These are phyloP conservation scores for Drosophila buzzatii DNA, from an alignment of 2,888 invertebrate genomes.

Conservation along the genomic window DNA sequence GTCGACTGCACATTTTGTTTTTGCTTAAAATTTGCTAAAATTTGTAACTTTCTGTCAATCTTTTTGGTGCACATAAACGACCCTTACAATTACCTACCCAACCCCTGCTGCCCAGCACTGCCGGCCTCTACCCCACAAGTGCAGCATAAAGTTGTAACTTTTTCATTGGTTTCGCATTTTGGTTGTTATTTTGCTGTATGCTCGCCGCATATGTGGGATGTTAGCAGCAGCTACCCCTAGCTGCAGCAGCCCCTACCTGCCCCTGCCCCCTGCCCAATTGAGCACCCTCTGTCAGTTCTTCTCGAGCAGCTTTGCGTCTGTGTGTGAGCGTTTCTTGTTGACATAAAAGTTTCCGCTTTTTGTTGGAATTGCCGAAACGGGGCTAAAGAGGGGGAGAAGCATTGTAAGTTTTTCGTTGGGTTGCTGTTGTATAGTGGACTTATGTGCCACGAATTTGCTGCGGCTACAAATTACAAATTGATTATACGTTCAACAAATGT, in stretches of 20 bases:
- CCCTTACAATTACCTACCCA: slow-evolving; percentile 22
- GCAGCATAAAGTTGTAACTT: slow-evolving; percentile 61
- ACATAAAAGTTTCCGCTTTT: slow-evolving; percentile 69
- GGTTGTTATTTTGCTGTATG: slow-evolving; percentile 45
- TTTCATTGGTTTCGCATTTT: slow-evolving; percentile 56
- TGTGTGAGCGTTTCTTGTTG: slow-evolving; percentile 64
- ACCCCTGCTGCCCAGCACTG: no score
- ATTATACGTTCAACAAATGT: slow-evolving; percentile 82
- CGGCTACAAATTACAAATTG: slow-evolving; percentile 82
- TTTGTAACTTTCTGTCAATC: slow-evolving; percentile 50
- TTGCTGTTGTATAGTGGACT: slow-evolving; percentile 48
- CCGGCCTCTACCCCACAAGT: slow-evolving; percentile 28
- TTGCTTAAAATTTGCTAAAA: slow-evolving; percentile 21
- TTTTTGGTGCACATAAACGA: slow-evolving; percentile 32
- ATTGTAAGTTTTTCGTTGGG: slow-evolving; percentile 40
- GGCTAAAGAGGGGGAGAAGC: no score
- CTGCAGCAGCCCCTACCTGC: slow-evolving; percentile 1
- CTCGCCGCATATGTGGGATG: slow-evolving; percentile 44
- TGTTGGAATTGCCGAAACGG: neutral
- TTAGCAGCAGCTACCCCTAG: neutral
- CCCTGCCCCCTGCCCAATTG: neutral
- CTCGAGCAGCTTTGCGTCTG: slow-evolving; percentile 29
- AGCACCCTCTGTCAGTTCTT: neutral
- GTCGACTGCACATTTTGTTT: slow-evolving; percentile 2
- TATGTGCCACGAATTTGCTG: slow-evolving; percentile 75